Evolutionary conservation across 2,113 vertebrate species (phyloP), one percentile per base, ranked within the genome.

Genomic region (Ciconia maguari): DNA sequence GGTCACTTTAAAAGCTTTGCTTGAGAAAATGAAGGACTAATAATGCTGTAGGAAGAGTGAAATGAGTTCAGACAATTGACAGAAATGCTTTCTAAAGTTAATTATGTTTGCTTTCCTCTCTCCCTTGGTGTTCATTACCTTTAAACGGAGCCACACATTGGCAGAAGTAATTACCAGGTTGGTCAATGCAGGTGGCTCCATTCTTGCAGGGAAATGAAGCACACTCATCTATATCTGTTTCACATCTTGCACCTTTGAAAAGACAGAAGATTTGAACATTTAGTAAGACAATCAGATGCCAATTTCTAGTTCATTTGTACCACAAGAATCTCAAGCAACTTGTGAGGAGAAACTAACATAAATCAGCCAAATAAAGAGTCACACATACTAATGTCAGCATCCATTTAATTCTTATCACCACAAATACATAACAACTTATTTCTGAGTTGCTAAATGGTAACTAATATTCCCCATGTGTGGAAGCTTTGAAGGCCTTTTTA

Each of bases 111-210:
- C 89, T 98, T 98, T 98, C 97, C 97, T 93, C 95, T 97, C 97
- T 98, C 97, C 96, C 97, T 97, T 93, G 95, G 87, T 98, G 96
- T 98, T 98, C 97, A 98, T 99, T 99, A 99, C 98, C 98, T 99
- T 98, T 99, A 98, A 99, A 99, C 26, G 98, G 98, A 99, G 97
- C 95, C 96, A 96, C 94, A 98, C 98, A 98, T 87, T 98, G 98
- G 98, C 98, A 99, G 98, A 97, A 97, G 98, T 99, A 99, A 99
- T 99, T 98, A 98, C 98, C 98, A 84, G 98, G 97, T 85, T 98
- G 98, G 98, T 99, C 98, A 98, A 98, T 96, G 98, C 98, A 99
- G 82, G 98, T 97, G 87, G 97, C 98, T 96, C 97, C 96, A 84
- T 99, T 99, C 97, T 98, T 98, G 94, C 98, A 99, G 69, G 98